phyloP scores from a whole-genome alignment of 2,888 invertebrate genomes.

The Eupithecia subfuscata region DNA sequence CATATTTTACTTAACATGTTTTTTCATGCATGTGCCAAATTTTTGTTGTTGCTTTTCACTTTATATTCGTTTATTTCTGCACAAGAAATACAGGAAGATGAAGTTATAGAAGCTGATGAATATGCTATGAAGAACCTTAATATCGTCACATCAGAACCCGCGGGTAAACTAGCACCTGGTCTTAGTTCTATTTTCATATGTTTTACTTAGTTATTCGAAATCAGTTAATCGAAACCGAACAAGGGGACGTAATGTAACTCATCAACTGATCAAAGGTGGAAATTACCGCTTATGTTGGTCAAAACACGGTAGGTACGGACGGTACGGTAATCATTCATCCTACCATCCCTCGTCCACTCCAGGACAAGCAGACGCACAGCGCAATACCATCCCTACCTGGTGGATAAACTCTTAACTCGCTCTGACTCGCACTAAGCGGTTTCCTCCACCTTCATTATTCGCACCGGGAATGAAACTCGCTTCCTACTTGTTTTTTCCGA shows the following conservation, averaged over 20 bases:
- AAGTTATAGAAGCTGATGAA: background rate
- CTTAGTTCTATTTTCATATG: background rate
- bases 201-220: background rate
- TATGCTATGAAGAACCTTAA: background rate
- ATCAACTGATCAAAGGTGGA: background rate
- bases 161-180: background rate
- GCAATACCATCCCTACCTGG: no score
- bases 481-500: no score
- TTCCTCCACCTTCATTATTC: no score
- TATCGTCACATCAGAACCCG: background rate
- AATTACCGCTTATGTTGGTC: background rate
- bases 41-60: background rate
- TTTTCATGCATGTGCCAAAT: background rate
- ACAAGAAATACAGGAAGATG: background rate
- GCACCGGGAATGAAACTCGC: no score
- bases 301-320: background rate
- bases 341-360: no score
- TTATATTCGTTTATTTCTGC: background rate
- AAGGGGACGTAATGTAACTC: background rate
- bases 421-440: no score
- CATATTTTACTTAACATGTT: background rate
- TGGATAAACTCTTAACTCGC: no score
- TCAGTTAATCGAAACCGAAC: background rate
- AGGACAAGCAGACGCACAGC: no score
- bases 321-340: no score